A percentile compares a stretch with the other conserved stretches of the same genome.
These are phyloP conservation scores for Cheilosia soror DNA, from an alignment of 2,888 invertebrate species.

Conservation along the genomic window DNA sequence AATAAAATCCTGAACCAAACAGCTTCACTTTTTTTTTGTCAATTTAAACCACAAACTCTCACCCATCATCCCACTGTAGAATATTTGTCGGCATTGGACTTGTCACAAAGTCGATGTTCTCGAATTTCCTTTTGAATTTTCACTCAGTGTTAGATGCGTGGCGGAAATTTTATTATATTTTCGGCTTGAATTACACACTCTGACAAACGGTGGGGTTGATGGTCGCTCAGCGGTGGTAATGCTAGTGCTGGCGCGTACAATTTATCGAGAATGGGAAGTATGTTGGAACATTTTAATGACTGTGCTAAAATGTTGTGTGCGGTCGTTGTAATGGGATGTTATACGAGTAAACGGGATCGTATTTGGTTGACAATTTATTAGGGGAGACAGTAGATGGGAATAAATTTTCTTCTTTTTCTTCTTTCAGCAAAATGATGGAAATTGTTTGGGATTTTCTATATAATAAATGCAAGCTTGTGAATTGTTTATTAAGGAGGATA, in stretches of 20 bases:
- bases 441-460: slow-evolving; percentile 3
- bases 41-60: background rate
- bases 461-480: background rate
- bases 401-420: slow-evolving; percentile 17
- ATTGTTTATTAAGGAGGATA: background rate
- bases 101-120: slow-evolving; percentile 73
- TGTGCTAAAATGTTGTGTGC: slow-evolving; percentile 67
- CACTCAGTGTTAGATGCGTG: slow-evolving; percentile 66
- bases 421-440: slow-evolving; percentile 20
- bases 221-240: slow-evolving; percentile 28
- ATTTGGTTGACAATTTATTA: slow-evolving; percentile 54
- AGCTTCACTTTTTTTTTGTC: background rate
- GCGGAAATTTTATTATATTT: slow-evolving; percentile 70
- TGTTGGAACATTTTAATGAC: slow-evolving; percentile 70
- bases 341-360: slow-evolving; percentile 50
- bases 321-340: slow-evolving; percentile 62
- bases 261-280: slow-evolving; percentile 67
- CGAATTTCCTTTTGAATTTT: slow-evolving; percentile 64
- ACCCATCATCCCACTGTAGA: background rate
- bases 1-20: background rate
- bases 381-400: slow-evolving; percentile 26
- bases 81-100: slow-evolving; percentile 58
- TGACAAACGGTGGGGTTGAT: slow-evolving; percentile 46
- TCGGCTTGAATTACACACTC: slow-evolving; percentile 68
- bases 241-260: slow-evolving; percentile 41